Evolutionary conservation across 2,113 vertebrate species (phyloP).

Genomic region (Steatornis caripensis): DNA sequence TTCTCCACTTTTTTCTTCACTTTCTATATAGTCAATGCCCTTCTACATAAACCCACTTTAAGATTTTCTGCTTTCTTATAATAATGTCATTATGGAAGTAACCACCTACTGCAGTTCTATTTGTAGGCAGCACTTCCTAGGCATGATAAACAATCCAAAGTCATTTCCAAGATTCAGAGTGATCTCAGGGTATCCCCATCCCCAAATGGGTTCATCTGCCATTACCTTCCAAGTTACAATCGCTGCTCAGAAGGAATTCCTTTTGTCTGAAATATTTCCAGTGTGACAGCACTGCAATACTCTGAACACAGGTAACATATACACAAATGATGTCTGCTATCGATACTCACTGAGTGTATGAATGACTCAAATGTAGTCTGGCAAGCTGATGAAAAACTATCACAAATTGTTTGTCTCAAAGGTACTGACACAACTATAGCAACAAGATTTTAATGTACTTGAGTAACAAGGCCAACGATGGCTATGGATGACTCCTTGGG

Average conservation of each 20-base stretch:
- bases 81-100: neutral
- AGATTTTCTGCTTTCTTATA: neutral
- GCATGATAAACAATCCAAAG: neutral
- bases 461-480: neutral
- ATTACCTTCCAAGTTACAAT: neutral
- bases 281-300: neutral
- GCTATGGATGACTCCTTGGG: neutral
- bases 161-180: rapidly evolving
- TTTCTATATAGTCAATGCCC: rapidly evolving
- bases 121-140: neutral
- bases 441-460: neutral
- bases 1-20: neutral
- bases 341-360: neutral
- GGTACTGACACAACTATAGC: neutral
- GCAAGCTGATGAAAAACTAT: neutral
- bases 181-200: neutral
- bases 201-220: neutral
- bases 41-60: neutral
- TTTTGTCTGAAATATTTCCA: neutral
- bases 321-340: neutral
- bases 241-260: neutral
- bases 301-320: neutral
- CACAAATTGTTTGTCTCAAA: neutral
- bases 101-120: neutral
- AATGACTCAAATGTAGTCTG: neutral